phyloP scores from a whole-genome alignment of 2,113 vertebrate genomes.

The Gymnarchus niloticus region DNA sequence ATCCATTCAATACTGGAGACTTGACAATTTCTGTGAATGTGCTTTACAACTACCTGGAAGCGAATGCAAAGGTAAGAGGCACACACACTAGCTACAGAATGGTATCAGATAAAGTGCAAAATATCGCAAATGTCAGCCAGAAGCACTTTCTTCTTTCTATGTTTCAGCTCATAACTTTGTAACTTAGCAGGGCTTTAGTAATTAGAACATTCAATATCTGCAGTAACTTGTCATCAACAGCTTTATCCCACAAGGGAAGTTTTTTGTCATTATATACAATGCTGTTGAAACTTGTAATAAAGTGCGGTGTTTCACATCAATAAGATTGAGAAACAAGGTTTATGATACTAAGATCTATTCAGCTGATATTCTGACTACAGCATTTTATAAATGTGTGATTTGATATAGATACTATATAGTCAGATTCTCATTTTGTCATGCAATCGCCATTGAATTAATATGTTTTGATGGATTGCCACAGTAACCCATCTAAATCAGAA shows the following conservation, averaged over 20 bases:
- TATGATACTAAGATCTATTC: neutral
- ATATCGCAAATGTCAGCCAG: neutral
- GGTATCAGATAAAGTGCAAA: neutral
- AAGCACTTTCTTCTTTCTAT: neutral
- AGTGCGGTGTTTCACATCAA: neutral
- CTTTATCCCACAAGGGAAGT: neutral
- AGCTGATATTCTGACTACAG: neutral
- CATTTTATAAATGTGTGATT: neutral
- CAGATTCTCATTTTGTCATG: neutral
- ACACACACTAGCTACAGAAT: neutral
- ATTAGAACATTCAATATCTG: conserved; percentile 1
- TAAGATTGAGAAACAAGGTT: neutral
- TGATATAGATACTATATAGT: neutral
- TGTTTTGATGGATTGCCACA: neutral
- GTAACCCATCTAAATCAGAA: neutral
- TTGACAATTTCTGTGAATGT: conserved; percentile 88
- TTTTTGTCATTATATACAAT: neutral
- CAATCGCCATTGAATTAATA: neutral
- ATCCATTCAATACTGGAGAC: conserved; percentile 87
- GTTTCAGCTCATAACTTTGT: conserved; percentile 1
- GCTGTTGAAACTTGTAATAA: neutral
- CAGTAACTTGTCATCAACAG: neutral
- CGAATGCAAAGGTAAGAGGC: conserved; percentile 76
- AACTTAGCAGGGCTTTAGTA: neutral
- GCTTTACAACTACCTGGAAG: conserved; percentile 88